Percentiles rank a stretch among this genome's conserved stretches.
Evolutionary conservation across 1,140 invertebrate genomes (phyloP).

Genomic region (Nymphalis io): DNA sequence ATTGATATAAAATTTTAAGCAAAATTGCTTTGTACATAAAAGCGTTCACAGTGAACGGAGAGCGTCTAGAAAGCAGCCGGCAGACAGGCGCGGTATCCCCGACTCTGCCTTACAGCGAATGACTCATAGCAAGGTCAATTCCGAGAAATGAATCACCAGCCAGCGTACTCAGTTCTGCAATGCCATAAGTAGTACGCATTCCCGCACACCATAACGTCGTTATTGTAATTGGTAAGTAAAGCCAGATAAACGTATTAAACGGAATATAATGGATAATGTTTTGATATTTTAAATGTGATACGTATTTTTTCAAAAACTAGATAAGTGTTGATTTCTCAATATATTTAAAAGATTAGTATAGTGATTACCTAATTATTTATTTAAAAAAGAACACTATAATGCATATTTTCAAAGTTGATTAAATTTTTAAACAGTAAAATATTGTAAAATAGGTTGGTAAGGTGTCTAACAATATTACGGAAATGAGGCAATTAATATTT

Average conservation of each 20-base stretch:
- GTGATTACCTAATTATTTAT: not conserved
- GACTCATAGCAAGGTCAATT: slow-evolving; percentile 82
- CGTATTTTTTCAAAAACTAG: not conserved
- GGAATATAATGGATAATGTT: slow-evolving; percentile 7
- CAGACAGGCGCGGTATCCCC: slow-evolving; percentile 80
- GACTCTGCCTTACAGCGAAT: slow-evolving; percentile 79
- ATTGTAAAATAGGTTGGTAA: no score
- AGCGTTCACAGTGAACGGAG: slow-evolving; percentile 62
- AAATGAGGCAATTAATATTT: no score
- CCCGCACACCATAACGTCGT: slow-evolving; percentile 59
- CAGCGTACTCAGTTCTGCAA: slow-evolving; percentile 75
- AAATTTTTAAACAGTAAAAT: no score
- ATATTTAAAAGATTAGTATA: no score
- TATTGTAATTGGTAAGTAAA: slow-evolving; percentile 52
- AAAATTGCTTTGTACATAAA: slow-evolving; percentile 43
- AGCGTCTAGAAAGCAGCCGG: slow-evolving; percentile 72
- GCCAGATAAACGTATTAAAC: slow-evolving; percentile 23
- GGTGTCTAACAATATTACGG: no score
- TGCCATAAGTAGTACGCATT: slow-evolving; percentile 74
- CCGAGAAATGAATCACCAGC: slow-evolving; percentile 81
- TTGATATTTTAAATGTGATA: not conserved
- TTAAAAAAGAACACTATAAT: no score
- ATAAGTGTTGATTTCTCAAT: no score
- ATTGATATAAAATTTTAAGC: slow-evolving; percentile 42
- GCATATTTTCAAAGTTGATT: no score